Base-by-base conservation (phyloP, 1,140 invertebrate genomes). In the Ectropis grisescens region DNA sequence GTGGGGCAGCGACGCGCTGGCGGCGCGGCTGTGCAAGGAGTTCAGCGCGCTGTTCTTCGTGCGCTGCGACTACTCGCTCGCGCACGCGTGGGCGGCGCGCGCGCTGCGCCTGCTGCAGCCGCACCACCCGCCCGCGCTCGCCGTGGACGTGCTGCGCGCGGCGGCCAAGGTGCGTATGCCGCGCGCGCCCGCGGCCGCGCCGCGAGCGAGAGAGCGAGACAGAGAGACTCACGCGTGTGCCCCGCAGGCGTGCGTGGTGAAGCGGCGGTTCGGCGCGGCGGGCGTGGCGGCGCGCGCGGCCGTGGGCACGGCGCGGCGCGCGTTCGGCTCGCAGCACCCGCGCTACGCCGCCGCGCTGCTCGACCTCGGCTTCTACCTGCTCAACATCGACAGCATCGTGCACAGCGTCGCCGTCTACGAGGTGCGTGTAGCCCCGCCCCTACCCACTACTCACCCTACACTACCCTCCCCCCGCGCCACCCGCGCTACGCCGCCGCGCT, bases 361-460 rank as follows among this genome's bases (percentile, higher is more conserved):
- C 33, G 93, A 96, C 82, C 95, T 93, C 70, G 95, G 92, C 30
- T 96, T 93, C 83, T 96, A 93, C 65, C 82, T 96, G 50, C 85
- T 96, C 22, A 96, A 96, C 80, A 90, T 91, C n/a, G 95, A 97
- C 79, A 89, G 87, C 19, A 90, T 95, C 27, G 81, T 84, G 14
- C 89, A 93, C 55, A 93, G 93, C 56, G 91, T 97, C 6, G 84
- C 87, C 39, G 87, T 95, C 0, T 96, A 96, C 65, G 88, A 92
- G 85, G 90, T 91, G 13, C 11, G n/a, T 2, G n/a, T n/a, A n/a
- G 6, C 14, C 22, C 14, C 9, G 4, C 23, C 4, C 13, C 11
- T 7, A n/a, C 10, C n/a, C n/a, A n/a, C n/a, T n/a, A n/a, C n/a
- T n/a, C n/a, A n/a, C 19, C 1, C 1, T 27, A 25, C 7, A 5